Percentiles rank a stretch among this genome's conserved stretches.
Evolutionary conservation across 2,113 vertebrate species (phyloP).

Genomic region (Albula goreensis): DNA sequence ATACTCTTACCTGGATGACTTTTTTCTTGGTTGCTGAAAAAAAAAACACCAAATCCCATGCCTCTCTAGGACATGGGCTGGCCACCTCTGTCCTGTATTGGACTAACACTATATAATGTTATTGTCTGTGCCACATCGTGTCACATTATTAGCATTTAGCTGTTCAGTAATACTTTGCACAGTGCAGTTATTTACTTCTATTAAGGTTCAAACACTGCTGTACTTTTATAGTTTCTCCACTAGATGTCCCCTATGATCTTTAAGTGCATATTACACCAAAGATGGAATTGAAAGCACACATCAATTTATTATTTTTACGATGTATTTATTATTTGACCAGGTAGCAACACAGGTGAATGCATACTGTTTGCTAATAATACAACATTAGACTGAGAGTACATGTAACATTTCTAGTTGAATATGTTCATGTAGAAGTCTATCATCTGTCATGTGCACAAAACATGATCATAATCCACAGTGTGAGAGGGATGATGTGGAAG

Average conservation of each 20-base stretch:
- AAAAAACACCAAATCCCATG: background rate
- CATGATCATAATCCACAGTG: background rate
- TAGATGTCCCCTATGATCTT: conserved; percentile 47
- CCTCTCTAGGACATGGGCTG: too few species aligned
- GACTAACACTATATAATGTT: background rate
- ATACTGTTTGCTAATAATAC: background rate
- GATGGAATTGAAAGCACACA: background rate
- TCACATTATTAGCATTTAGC: background rate
- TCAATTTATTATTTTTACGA: background rate
- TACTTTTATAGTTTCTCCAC: conserved; percentile 39
- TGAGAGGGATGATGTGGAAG: background rate
- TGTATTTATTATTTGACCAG: too few species aligned
- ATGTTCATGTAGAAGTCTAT: background rate
- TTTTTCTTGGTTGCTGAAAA: background rate
- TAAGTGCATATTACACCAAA: background rate
- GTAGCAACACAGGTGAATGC: too few species aligned
- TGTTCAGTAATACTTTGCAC: background rate
- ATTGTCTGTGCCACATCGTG: background rate
- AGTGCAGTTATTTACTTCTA: background rate
- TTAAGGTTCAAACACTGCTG: background rate
- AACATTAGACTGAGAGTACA: background rate
- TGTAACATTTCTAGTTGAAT: background rate
- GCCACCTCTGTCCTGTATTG: background rate
- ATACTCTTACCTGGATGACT: background rate
- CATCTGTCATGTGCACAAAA: background rate